Evolutionary conservation across 2,888 invertebrate genomes (phyloP), one percentile per base, ranked within the genome.

Genomic region (Cerceris ruficornis): DNA sequence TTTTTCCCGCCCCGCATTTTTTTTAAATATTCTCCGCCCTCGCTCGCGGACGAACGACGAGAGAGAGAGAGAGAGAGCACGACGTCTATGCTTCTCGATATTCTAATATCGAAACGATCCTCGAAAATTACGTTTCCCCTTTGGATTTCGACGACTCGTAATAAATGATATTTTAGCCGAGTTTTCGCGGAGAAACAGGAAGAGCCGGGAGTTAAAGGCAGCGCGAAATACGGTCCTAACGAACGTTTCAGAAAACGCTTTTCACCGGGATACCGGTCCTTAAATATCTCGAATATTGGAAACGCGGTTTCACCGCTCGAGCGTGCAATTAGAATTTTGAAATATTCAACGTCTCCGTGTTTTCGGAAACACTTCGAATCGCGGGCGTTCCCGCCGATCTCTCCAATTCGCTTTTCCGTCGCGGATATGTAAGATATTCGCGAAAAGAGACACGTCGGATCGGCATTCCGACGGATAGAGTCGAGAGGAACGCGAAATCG

Each of bases 341-440:
- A 83, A 81, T 77, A 81, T 84, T 60, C 64, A 73, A 50, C 43
- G 14, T n/a, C 55, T 55, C 55, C 54, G 70, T 71, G 73, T 62
- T 74, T 61, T 15, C 28, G 69, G n/a, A 71, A 49, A 55, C 42
- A 43, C 39, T 64, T 14, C 6, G 41, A 49, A 57, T 14, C 42
- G 55, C 52, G 41, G n/a, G 11, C 49, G 14, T 61, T 28, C 13
- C 1, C 46, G 9, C 62, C 42, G 49, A 43, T 71, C 17, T 41
- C 52, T 6, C 14, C 50, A 28, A 28, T 2, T 28, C 1, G 28
- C 1, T 2, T 28, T 28, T 28, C 4, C 4, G 4, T 28, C 2
- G 28, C 2, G 4, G 28, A 28, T 4, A 28, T 28, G 28, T 28
- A 4, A 28, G 28, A 28, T 28, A 28, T 28, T 28, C 28, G 28